Base-by-base conservation (phyloP, 2,888 invertebrate genomes). In the Melipona beecheii region DNA sequence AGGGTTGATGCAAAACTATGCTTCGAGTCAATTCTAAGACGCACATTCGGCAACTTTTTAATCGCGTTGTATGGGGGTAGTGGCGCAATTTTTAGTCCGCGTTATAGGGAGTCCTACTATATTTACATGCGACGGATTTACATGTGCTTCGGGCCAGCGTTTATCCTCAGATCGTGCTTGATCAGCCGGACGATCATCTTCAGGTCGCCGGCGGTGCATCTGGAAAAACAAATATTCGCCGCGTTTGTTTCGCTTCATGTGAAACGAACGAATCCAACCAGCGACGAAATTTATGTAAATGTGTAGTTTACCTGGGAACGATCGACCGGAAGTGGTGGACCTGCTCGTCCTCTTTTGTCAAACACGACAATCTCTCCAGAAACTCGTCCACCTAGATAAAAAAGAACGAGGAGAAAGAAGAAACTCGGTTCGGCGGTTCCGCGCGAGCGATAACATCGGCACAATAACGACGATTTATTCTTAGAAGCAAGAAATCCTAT, bases 81-180 rank as follows among this genome's bases (percentile, higher is more conserved):
- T 27, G 27, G 1, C 27, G 27, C 27, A 27, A 27, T 27, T 27
- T 27, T 27, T 27, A 27, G 27, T 27, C 27, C 4, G 4, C 4
- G 31, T 31, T 31, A 4, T 31, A 31, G 4, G 4, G 31, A 4
- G 31, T 31, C 31, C 31, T 31, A 31, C 31, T 31, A 4, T 31
- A 69, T 27, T 69, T 36, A 49, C 11, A n/a, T n/a, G 21, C 24
- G 9, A 13, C 15, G 19, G 24, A 88, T 95, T 94, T 93, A 96
- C 95, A 99, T 97, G 93, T 98, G 98, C 94, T 99, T 98, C 0
- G 98, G 97, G 0, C 99, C 98, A 52, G 98, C 97, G 93, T 98
- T 98, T 91, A 99, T 99, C 88, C 98, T 95, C 80, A 99, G 95
- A 95, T 99, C 99, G 91, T 98, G 98, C 94, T 98, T 98, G 50